phyloP scores from a whole-genome alignment of 2,113 vertebrate genomes.

The Axis porcinus region DNA sequence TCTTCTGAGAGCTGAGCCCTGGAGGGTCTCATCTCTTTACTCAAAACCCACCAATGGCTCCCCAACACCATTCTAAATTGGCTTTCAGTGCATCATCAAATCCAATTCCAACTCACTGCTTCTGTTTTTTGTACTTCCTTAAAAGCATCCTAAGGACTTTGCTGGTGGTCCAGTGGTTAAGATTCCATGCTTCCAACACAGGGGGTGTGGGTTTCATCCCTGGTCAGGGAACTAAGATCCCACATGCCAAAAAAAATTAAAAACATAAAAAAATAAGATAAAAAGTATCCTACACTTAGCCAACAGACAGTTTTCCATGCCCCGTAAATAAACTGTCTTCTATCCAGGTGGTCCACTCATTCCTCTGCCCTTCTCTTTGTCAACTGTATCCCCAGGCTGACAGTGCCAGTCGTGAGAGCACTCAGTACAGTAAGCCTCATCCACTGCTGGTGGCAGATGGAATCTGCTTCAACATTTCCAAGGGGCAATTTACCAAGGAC shows the following conservation, averaged over 20 bases:
- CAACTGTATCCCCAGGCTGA: neutral
- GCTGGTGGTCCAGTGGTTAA: neutral
- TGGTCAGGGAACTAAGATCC: neutral
- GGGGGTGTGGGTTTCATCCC: neutral
- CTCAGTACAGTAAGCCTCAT: neutral
- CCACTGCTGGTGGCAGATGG: neutral
- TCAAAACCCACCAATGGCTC: neutral
- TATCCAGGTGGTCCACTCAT: neutral
- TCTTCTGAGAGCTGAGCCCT: neutral
- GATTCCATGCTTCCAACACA: neutral
- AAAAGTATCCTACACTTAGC: neutral
- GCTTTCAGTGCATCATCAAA: neutral
- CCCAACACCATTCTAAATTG: neutral
- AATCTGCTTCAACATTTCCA: neutral
- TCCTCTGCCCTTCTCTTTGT: neutral
- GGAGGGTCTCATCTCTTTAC: neutral
- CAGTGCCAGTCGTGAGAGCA: neutral
- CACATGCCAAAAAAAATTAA: neutral
- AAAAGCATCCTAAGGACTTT: neutral
- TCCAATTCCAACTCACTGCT: neutral
- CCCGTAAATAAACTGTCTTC: neutral
- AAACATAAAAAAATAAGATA: neutral
- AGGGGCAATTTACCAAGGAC: neutral
- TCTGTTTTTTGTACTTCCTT: neutral
- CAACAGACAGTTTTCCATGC: neutral